Evolutionary conservation across 2,797 vertebrate species (phyloP).

Genomic region (Chanos chanos): DNA sequence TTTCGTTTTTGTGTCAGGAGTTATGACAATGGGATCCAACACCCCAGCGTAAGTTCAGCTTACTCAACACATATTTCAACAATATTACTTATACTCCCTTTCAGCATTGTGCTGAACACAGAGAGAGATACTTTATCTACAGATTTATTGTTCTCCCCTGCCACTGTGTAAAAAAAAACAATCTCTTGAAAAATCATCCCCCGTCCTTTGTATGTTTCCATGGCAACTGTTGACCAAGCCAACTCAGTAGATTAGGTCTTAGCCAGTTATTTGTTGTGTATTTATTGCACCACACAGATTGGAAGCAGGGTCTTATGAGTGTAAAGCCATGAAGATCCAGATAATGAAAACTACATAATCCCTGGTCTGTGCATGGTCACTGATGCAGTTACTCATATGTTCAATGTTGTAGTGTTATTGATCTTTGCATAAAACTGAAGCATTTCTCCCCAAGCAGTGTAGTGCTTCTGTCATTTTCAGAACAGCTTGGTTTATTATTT

Average conservation of each 20-base stretch:
- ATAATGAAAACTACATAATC: conserved; percentile 15
- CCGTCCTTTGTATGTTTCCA: conserved; percentile 38
- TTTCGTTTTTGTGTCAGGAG: conserved; percentile 73
- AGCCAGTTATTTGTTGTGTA: conserved; percentile 18
- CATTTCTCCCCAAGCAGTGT: conserved; percentile 2
- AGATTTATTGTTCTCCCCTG: not conserved
- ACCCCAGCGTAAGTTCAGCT: conserved; percentile 68
- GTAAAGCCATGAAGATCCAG: conserved; percentile 7
- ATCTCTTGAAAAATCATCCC: conserved; percentile 9
- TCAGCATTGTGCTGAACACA: conserved; percentile 8
- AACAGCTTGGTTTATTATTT: not conserved
- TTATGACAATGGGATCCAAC: conserved; percentile 72
- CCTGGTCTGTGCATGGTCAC: conserved; percentile 3
- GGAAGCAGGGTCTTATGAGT: not conserved
- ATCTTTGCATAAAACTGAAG: conserved; percentile 28
- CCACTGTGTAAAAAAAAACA: conserved; percentile 8
- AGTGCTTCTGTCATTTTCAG: conserved; percentile 4
- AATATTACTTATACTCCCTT: not conserved
- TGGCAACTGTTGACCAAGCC: conserved; percentile 30
- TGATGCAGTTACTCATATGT: conserved; percentile 25
- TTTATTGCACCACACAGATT: conserved; percentile 16
- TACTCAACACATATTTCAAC: not conserved
- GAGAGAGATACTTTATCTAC: not conserved
- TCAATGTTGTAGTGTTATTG: conserved; percentile 35
- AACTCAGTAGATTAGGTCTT: conserved; percentile 7